These are phyloP conservation scores for Anolis carolinensis DNA, from an alignment of 2,113 vertebrate species.

Conservation along the genomic window DNA sequence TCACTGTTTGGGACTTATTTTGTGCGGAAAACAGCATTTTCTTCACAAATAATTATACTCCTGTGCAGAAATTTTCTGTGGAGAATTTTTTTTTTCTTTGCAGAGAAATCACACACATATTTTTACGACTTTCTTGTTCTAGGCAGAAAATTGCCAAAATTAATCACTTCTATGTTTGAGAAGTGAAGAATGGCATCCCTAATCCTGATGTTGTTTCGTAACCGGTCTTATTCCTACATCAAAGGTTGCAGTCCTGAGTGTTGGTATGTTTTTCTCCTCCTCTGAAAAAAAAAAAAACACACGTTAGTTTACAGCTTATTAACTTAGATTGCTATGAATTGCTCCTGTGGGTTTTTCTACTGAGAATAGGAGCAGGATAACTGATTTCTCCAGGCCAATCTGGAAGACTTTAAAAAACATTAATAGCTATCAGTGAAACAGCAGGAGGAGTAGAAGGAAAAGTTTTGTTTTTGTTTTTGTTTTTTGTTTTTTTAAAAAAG, in stretches of 20 bases:
- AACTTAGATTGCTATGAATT: constrained; percentile 73
- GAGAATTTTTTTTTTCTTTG: no score
- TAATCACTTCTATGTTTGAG: no score
- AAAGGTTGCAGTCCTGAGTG: constrained; percentile 51
- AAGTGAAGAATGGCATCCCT: no score
- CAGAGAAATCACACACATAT: no score
- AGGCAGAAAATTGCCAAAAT: no score
- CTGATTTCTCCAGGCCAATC: constrained; percentile 69
- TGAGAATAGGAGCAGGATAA: constrained; percentile 67
- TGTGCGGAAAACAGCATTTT: no score
- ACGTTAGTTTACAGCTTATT: constrained; percentile 76
- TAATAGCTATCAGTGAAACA: constrained; percentile 70
- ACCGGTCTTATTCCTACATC: constrained; percentile 60
- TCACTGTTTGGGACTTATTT: no score
- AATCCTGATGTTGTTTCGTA: constrained; percentile 47
- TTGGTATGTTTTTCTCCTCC: constrained; percentile 17
- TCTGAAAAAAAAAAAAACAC: constrained; percentile 56
- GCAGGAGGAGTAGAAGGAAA: constrained; percentile 66
- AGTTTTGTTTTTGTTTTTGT: constrained; percentile 9
- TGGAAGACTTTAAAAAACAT: constrained; percentile 68
- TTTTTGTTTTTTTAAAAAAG: constrained; percentile 6
- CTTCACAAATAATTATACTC: no score
- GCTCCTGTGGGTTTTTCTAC: constrained; percentile 66
- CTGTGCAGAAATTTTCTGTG: no score
- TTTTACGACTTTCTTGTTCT: no score